A percentile compares a stretch with the other conserved stretches of the same genome.
These are phyloP conservation scores for Parnassius orleans DNA, from an alignment of 2,888 invertebrate genomes.

Conservation along the genomic window DNA sequence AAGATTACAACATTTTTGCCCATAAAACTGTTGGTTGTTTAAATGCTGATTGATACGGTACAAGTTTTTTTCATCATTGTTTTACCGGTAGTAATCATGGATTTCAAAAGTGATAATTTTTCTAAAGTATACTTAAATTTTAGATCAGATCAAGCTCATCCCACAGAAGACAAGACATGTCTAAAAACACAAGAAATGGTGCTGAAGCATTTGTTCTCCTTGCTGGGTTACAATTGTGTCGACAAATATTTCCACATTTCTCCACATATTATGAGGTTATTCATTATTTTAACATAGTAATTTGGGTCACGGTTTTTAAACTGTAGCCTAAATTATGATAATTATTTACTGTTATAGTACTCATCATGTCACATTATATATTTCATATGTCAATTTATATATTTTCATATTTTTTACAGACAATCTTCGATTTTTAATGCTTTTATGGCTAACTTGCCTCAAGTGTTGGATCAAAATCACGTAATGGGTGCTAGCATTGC, in stretches of 20 bases:
- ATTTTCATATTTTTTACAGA: conserved; percentile 65
- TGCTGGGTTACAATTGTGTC: conserved; percentile 95
- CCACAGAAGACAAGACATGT: conserved; percentile 91
- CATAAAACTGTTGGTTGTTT: no score
- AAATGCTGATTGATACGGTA: no score
- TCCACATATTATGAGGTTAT: conserved; percentile 89
- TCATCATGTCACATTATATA: no score
- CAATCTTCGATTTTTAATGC: conserved; percentile 97
- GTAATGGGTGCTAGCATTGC: conserved; percentile 94
- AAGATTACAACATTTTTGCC: conserved; percentile 51
- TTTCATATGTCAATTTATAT: no score
- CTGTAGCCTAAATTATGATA: conserved; percentile 1
- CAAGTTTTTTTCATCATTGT: no score
- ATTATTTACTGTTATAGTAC: no score
- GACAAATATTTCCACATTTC: conserved; percentile 96
- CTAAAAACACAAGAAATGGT: conserved; percentile 92
- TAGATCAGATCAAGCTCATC: conserved; percentile 85
- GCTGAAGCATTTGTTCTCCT: conserved; percentile 92
- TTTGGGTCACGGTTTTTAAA: background rate
- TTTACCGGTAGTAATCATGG: no score
- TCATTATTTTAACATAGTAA: background rate
- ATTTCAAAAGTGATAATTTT: no score
- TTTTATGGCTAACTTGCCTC: conserved; percentile 95
- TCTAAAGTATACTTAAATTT: conserved; percentile 31
- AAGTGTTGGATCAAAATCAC: conserved; percentile 97